These are phyloP conservation scores for Polydesmus complanatus DNA, from an alignment of 2,888 invertebrate species.

Conservation along the genomic window DNA sequence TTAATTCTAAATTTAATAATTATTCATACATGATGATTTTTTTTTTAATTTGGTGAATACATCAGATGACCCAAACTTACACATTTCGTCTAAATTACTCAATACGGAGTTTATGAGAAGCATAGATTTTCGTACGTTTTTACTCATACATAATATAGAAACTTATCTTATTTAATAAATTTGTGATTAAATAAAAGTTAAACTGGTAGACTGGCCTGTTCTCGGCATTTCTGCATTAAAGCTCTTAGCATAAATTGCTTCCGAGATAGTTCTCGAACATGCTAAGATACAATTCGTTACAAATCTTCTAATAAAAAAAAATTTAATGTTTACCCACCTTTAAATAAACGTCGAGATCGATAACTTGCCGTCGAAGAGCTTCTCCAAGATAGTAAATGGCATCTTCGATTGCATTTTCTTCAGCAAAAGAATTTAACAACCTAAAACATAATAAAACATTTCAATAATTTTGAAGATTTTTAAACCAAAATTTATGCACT, in stretches of 20 bases:
- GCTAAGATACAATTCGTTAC: slow-evolving; percentile 34
- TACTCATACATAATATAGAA: too few relatives aligned
- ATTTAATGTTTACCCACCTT: slow-evolving; percentile 44
- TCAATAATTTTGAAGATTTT: background rate
- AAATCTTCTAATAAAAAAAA: background rate
- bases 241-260: slow-evolving; percentile 92
- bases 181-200: too few relatives aligned
- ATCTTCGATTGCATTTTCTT: slow-evolving; percentile 96
- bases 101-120: too few relatives aligned
- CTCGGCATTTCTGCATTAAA: slow-evolving; percentile 89
- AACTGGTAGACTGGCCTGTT: slow-evolving; percentile 59
- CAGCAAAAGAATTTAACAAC: slow-evolving; percentile 83
- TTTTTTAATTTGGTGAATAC: too few relatives aligned
- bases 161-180: too few relatives aligned
- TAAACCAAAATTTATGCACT: too few relatives aligned
- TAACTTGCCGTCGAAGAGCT: slow-evolving; percentile 75
- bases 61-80: too few relatives aligned
- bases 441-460: slow-evolving; percentile 35
- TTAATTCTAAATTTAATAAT: too few relatives aligned
- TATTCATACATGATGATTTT: too few relatives aligned
- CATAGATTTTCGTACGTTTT: too few relatives aligned
- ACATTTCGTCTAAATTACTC: too few relatives aligned
- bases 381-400: slow-evolving; percentile 97
- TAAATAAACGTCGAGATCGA: slow-evolving; percentile 90
- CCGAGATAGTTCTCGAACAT: slow-evolving; percentile 85